Conservation (phyloP, 2,113 vertebrate genomes). For the Oceanodroma tethys region DNA sequence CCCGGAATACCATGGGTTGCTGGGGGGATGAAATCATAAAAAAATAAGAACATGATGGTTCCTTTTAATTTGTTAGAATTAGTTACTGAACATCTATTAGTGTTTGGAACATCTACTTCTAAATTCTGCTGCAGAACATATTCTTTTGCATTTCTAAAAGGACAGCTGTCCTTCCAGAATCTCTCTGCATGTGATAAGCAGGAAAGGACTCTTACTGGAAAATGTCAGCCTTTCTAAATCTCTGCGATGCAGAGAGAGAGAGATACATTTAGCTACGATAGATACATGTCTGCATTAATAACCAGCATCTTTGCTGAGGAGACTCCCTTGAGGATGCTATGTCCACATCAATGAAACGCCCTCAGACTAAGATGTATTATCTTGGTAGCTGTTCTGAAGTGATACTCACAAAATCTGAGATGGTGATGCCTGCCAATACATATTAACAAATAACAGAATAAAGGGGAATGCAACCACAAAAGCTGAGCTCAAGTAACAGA, state of each 20-base stretch:
- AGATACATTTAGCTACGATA: conserved; percentile 18
- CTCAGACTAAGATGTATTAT: background rate
- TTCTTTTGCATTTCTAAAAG: conserved; percentile 22
- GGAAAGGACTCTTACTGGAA: conserved; percentile 19
- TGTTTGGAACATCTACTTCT: conserved; percentile 11
- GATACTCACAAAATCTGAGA: background rate
- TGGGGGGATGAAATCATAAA: background rate
- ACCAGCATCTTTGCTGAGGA: background rate
- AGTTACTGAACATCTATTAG: background rate
- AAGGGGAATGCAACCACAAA: background rate
- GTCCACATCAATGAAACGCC: conserved; percentile 28
- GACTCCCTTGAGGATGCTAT: conserved; percentile 7
- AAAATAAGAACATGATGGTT: background rate
- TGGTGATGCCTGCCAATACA: background rate
- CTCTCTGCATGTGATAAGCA: background rate
- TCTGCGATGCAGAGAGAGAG: background rate
- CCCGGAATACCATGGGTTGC: background rate
- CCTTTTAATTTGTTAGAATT: background rate
- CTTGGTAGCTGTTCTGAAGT: conserved; percentile 31
- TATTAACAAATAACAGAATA: background rate
- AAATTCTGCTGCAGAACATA: conserved; percentile 5
- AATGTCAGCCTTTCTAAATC: conserved; percentile 19
- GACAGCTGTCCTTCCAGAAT: background rate
- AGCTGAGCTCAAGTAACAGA: background rate
- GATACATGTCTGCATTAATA: conserved; percentile 39